These are phyloP conservation scores for Muricea muricata DNA, from an alignment of 92 coral and sea anemone species.

Conservation along the genomic window DNA sequence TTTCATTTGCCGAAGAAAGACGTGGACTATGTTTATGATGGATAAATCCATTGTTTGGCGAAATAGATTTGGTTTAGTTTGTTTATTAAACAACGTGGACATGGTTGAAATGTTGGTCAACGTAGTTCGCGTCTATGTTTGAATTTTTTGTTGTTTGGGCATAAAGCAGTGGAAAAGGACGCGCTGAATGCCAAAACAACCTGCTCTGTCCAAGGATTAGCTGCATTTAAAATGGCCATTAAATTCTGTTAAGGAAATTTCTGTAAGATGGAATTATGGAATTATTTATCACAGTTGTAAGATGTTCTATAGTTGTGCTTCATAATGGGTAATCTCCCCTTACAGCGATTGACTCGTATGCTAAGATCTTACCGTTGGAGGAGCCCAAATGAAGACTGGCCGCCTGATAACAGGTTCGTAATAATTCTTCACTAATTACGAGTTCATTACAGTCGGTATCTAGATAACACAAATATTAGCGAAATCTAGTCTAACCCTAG, in stretches of 20 bases:
- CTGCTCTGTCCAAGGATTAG: background rate
- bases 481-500: too few species aligned
- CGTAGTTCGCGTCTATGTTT: background rate
- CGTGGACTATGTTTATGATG: background rate
- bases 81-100: background rate
- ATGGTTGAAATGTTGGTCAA: background rate
- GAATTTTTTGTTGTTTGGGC: constrained; percentile 17
- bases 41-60: background rate
- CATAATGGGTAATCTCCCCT: constrained; percentile 22
- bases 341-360: constrained; percentile 6
- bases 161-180: background rate
- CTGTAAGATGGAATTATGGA: background rate
- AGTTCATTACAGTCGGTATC: too few species aligned
- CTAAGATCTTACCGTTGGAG: background rate
- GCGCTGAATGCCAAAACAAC: constrained; percentile 39
- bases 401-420: constrained; percentile 1
- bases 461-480: too few species aligned
- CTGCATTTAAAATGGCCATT: background rate
- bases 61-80: background rate
- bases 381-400: background rate
- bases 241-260: background rate
- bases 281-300: background rate
- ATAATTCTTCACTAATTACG: background rate
- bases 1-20: too few species aligned
- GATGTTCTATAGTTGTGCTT: background rate